phyloP scores from a whole-genome alignment of 2,113 vertebrate species.

The Urocitellus parryii region DNA sequence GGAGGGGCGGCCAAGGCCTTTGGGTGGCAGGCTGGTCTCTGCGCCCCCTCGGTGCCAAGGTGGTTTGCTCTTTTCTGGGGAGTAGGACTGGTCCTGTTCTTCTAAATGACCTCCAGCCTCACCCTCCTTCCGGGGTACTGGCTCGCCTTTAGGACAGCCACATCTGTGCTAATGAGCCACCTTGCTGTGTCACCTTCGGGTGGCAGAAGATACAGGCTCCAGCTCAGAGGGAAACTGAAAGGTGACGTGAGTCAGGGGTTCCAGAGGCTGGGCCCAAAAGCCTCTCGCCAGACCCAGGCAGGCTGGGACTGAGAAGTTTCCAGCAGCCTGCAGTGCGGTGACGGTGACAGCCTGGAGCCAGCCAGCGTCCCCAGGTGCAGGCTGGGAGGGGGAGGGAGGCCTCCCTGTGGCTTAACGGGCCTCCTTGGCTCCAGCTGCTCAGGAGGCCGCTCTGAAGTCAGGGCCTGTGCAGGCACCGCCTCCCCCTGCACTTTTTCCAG shows the following conservation, averaged over 20 bases:
- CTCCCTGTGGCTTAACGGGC: constrained; percentile 59
- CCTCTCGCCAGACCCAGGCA: neutral
- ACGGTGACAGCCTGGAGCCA: constrained; percentile 71
- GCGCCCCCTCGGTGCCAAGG: fast-evolving
- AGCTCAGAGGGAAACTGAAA: constrained; percentile 55
- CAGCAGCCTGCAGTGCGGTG: constrained; percentile 61
- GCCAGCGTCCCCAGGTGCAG: constrained; percentile 42
- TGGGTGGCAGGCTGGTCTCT: neutral
- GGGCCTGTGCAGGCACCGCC: neutral
- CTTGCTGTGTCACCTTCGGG: constrained; percentile 53
- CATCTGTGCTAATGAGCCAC: constrained; percentile 1
- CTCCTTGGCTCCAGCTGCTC: constrained; percentile 52
- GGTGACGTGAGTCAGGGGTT: constrained; percentile 71
- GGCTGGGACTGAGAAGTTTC: constrained; percentile 43
- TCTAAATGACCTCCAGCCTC: neutral
- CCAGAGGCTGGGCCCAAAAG: constrained; percentile 59
- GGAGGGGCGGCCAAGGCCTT: neutral
- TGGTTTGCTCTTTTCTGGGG: neutral
- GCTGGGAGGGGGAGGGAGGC: neutral
- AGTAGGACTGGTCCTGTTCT: neutral
- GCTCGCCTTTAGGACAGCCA: neutral
- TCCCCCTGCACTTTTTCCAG: constrained; percentile 28
- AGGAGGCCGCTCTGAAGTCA: neutral
- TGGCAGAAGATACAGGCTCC: neutral
- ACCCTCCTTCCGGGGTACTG: neutral